These are phyloP conservation scores for Telenomus remus DNA, from an alignment of 1,140 invertebrate genomes.

Conservation along the genomic window DNA sequence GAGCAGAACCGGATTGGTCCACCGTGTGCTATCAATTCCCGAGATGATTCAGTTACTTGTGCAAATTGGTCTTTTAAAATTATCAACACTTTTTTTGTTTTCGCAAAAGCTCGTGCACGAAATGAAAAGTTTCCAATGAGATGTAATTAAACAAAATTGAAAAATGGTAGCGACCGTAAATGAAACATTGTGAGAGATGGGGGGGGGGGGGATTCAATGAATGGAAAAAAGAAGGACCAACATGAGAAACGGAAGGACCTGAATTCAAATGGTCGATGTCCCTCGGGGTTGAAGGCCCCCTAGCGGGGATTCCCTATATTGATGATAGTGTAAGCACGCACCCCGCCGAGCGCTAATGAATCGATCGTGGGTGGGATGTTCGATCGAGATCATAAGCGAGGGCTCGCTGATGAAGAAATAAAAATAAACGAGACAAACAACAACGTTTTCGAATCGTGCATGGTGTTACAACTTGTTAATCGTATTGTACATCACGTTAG, in stretches of 20 bases:
- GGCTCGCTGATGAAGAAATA: conserved; percentile 41
- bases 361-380: conserved; percentile 67
- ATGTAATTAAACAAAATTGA: too few species aligned
- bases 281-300: conserved; percentile 52
- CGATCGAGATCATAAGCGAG: conserved; percentile 54
- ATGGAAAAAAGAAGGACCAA: conserved; percentile 7
- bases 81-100: too few species aligned
- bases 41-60: conserved; percentile 57
- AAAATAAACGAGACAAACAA: conserved; percentile 32
- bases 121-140: too few species aligned
- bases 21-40: conserved; percentile 54
- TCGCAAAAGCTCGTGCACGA: too few species aligned
- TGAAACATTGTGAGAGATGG: too few species aligned
- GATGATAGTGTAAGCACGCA: conserved; percentile 63
- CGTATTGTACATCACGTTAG: conserved; percentile 25
- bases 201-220: too few species aligned
- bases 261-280: conserved; percentile 51
- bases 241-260: conserved; percentile 29
- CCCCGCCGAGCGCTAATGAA: conserved; percentile 68
- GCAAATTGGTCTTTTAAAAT: neutral
- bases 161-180: too few species aligned
- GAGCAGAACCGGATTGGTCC: conserved; percentile 61
- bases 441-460: conserved; percentile 28
- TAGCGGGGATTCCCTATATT: conserved; percentile 60
- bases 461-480: conserved; percentile 50